A percentile compares a stretch with the other conserved stretches of the same genome.
Conservation (phyloP, 23 tunicate species). For the Aplidium turbinatum region DNA sequence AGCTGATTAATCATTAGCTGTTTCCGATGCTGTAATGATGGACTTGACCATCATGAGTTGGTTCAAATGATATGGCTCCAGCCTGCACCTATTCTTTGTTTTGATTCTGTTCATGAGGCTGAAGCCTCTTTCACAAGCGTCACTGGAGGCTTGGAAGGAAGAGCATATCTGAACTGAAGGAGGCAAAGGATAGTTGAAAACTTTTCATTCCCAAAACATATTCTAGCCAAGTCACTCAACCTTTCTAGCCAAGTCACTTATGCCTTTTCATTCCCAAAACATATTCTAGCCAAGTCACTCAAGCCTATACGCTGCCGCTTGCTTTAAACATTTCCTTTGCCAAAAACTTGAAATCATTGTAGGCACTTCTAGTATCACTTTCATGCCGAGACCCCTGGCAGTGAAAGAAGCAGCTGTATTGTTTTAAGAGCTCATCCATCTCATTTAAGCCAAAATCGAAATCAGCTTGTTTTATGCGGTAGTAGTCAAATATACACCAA, state of each 20-base stretch:
- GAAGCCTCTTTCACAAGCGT: slow-evolving; percentile 25
- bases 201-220: slow-evolving; percentile 30
- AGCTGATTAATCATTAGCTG: slow-evolving; percentile 3
- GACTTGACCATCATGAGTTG: slow-evolving; percentile 45
- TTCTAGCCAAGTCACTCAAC: slow-evolving; percentile 48
- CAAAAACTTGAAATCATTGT: slow-evolving; percentile 50
- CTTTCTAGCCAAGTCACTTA: too few relatives aligned
- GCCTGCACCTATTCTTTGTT: slow-evolving; percentile 26
- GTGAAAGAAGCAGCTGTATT: slow-evolving; percentile 12
- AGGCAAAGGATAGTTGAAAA: slow-evolving; percentile 27
- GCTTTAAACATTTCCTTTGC: slow-evolving; percentile 44
- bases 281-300: too few relatives aligned
- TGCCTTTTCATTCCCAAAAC: too few relatives aligned
- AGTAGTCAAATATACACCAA: slow-evolving; percentile 16
- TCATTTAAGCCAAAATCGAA: background rate
- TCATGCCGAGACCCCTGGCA: slow-evolving; percentile 10
- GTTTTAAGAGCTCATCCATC: slow-evolving; percentile 18
- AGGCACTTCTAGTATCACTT: background rate
- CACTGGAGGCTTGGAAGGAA: slow-evolving; percentile 32
- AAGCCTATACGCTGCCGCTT: slow-evolving; percentile 48
- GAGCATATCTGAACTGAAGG: slow-evolving; percentile 25
- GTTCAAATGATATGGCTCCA: slow-evolving; percentile 45
- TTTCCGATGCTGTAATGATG: slow-evolving; percentile 35
- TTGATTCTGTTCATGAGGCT: slow-evolving; percentile 33
- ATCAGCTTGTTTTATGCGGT: slow-evolving; percentile 17